Evolutionary conservation across 2,113 vertebrate genomes (phyloP).

Genomic region (Erinaceus europaeus): DNA sequence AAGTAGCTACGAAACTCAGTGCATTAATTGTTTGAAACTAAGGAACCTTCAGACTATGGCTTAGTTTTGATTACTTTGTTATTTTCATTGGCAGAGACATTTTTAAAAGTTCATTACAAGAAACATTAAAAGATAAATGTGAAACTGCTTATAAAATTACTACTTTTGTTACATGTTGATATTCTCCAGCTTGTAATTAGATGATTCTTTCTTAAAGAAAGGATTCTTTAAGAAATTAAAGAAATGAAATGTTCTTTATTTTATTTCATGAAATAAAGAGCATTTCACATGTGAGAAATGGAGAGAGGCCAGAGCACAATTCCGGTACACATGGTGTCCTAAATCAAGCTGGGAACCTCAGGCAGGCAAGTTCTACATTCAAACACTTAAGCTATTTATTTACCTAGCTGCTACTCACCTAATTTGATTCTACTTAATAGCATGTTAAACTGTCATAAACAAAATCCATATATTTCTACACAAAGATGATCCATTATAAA

Average conservation of each 20-base stretch:
- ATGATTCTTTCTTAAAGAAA: background rate
- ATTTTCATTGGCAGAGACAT: background rate
- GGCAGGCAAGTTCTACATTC: no score
- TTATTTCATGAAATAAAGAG: no score
- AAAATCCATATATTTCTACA: constrained; percentile 4
- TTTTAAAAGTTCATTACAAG: background rate
- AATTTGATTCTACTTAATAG: constrained; percentile 24
- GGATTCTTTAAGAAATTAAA: no score
- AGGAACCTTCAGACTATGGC: background rate
- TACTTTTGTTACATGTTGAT: background rate
- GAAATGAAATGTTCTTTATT: no score
- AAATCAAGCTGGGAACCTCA: no score
- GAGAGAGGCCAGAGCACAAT: no score
- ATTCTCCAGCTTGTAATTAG: background rate
- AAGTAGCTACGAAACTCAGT: background rate
- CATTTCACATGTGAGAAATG: no score
- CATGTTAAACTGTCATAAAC: background rate
- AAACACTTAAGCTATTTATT: no score
- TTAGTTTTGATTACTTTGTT: constrained; percentile 25
- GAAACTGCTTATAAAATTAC: constrained; percentile 14
- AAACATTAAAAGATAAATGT: background rate
- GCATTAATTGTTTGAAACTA: background rate
- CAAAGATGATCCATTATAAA: background rate
- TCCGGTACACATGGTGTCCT: no score
- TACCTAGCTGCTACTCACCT: no score